Base-by-base conservation (phyloP, 2,888 invertebrate genomes). In the Pristionchus arcanus region DNA sequence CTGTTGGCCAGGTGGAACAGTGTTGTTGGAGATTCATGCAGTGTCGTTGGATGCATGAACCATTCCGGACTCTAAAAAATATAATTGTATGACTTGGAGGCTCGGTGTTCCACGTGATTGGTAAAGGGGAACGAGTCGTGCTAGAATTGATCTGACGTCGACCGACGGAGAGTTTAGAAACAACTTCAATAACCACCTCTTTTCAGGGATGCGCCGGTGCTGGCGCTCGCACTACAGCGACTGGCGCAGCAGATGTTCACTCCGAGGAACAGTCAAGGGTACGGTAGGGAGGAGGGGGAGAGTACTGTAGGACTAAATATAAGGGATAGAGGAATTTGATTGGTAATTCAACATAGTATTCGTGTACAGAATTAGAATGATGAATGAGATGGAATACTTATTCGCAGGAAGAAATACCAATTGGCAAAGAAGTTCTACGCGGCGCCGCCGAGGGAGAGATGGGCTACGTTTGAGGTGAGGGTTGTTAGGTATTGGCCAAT, bases 161-260 rank as follows among this genome's bases (percentile, higher is more conserved):
- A 3, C 42, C 11, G 1, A 19, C 7, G 77, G 4, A 25, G 7
- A 2, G 9, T 21, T 42, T 9, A 34, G 13, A 25, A 77, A 77
- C 7, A 16, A 31, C 2, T 5, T 42, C 77, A 77, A 77, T 77
- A 42, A 2, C 49, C n/a, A 25, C n/a, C 31, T 11, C 25, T 2
- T 31, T 68, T n/a, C 55, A 87, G 87, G 28, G 90, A 92, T 28
- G 86, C 71, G 71, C 90, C 87, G 1, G 91, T 94, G 25, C 91
- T 92, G 28, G 92, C 94, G 2, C 88, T 94, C n/a, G 90, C 92
- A 21, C 81, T 93, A 16, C 94, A 94, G 91, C 93, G 93, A 90
- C 90, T 94, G 9, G 89, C 92, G 21, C 71, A 71, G 42, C 71
- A 87, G 28, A 71, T 71, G 71, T 87, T 87, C 59, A 59, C 49